A percentile compares a stretch with the other conserved stretches of the same genome.
Evolutionary conservation across 92 coral and sea anemone genomes (phyloP).

Genomic region (Parazoanthus atlanticus): DNA sequence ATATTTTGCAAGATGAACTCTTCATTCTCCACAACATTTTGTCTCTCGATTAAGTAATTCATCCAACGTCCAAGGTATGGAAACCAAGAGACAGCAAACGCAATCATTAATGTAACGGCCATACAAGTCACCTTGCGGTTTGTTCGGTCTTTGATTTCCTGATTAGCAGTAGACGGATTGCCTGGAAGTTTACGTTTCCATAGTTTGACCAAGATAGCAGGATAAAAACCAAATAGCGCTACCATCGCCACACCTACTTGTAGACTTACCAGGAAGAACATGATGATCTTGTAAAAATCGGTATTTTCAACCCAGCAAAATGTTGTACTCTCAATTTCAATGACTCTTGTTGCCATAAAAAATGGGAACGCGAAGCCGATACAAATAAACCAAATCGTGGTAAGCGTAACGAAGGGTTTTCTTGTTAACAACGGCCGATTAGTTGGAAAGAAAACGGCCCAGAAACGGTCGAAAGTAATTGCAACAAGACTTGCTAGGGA

Average conservation of each 20-base stretch:
- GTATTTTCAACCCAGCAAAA: no score
- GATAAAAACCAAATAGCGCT: neutral
- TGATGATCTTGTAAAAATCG: neutral
- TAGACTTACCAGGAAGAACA: neutral
- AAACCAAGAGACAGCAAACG: neutral
- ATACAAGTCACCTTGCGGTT: conserved; percentile 21
- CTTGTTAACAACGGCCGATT: no score
- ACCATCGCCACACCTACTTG: neutral
- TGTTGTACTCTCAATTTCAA: no score
- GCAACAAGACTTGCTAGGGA: no score
- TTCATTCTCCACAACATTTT: neutral
- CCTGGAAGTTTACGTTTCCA: conserved; percentile 9
- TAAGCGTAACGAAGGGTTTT: no score
- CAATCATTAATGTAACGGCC: neutral
- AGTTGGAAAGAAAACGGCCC: no score
- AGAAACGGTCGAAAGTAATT: no score
- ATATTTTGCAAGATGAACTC: neutral
- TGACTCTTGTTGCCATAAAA: no score
- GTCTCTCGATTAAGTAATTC: neutral
- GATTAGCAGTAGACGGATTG: neutral
- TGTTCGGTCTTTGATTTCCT: conserved; percentile 1
- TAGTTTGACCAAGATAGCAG: conserved; percentile 1
- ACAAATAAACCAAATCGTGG: no score
- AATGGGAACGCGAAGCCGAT: no score
- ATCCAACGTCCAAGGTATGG: neutral